Evolutionary conservation across 2,113 vertebrate species (phyloP), one percentile per base, ranked within the genome.

Genomic region (Carassius gibelio): DNA sequence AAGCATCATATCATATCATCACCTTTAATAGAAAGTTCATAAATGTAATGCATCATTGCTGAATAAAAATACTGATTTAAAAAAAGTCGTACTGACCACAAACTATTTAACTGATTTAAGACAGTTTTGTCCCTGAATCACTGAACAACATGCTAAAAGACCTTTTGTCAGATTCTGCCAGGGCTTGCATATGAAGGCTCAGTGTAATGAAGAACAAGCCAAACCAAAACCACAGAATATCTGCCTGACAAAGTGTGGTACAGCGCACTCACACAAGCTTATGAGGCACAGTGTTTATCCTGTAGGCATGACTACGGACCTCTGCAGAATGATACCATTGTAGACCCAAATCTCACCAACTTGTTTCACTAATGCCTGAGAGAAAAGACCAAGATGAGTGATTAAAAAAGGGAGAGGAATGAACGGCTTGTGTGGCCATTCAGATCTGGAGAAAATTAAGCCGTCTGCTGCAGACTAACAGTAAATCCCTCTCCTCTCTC

Each of bases 301-400:
- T 21, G 84, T 86, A 52, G 82, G 52, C 86, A 89, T 87, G 84
- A 84, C 61, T 79, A 72, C 87, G 59, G 36, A 52, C 21, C 83
- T 42, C 59, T 55, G 52, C 48, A 86, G 61, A 84, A 84, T 61
- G 68, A 81, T 86, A 61, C 75, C 42, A 64, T 76, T 86, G 17
- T 87, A 64, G 36, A 48, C 76, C 66, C 64, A 84, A 84, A 86
- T 34, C 71, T 86, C 15, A 82, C 23, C 50, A 61, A 26, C 57
- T 74, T 21, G 48, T 81, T 45, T 62, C 5, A 57, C 57, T 81
- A 83, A 77, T 77, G 42, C 50, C 42, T 76, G 10, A 50, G 64
- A 87, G 75, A 75, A 75, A 45, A 83, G 62, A 83, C 15, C n/a
- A 62, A 83, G 45, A 74, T 26, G 50, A 71, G 78, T 57, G 34